Evolutionary conservation across 2,888 invertebrate genomes (phyloP).

Genomic region (Scrobipalpa atriplicella): DNA sequence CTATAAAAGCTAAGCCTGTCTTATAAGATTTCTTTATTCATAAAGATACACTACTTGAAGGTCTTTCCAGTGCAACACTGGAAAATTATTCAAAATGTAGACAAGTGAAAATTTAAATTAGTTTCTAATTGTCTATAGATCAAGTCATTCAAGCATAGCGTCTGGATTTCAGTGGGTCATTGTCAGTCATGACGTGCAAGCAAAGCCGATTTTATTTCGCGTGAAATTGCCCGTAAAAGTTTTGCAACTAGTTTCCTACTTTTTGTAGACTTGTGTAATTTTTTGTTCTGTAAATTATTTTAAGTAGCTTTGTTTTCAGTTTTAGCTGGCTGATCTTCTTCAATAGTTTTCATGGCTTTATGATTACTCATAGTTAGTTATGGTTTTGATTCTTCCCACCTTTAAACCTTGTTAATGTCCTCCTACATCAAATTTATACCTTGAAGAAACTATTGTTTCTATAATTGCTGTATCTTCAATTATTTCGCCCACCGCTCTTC

Average conservation of each 20-base stretch:
- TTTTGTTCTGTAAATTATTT: conserved; percentile 49
- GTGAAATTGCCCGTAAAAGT: conserved; percentile 73
- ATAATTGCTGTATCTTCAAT: background rate
- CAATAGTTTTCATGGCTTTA: background rate
- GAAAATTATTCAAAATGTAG: background rate
- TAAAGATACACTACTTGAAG: background rate
- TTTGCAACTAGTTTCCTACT: conserved; percentile 64
- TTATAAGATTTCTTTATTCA: background rate
- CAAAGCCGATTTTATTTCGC: conserved; percentile 59
- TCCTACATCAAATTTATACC: conserved; percentile 1
- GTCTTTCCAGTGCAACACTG: conserved; percentile 1
- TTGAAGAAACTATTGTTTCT: conserved; percentile 5
- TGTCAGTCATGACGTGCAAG: conserved; percentile 69
- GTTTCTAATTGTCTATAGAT: conserved; percentile 30
- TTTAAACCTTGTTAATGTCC: conserved; percentile 8
- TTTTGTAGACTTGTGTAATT: conserved; percentile 65
- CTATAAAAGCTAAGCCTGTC: too few relatives aligned
- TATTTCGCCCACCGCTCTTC: background rate
- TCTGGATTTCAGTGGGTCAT: conserved; percentile 66
- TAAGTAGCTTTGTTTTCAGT: background rate
- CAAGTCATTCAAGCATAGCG: conserved; percentile 27
- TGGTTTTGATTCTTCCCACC: conserved; percentile 10
- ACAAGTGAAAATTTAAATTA: background rate
- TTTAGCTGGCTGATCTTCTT: background rate
- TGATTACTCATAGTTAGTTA: background rate